Evolutionary conservation across 64 coral and sea anemone species (phyloP), one percentile per base, ranked within the genome.

Genomic region (Pocillopora verrucosa): DNA sequence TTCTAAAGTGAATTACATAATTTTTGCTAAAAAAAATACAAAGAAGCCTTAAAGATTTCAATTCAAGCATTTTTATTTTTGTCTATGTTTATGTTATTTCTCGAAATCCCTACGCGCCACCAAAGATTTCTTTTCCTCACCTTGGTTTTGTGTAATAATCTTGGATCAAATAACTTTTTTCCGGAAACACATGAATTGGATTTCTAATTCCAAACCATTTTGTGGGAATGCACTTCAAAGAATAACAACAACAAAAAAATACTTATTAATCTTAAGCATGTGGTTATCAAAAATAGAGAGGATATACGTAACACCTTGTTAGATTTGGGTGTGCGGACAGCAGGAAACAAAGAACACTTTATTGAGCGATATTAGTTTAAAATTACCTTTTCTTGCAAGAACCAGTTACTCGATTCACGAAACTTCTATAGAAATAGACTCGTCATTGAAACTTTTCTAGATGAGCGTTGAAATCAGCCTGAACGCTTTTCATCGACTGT

Each of bases 111-210:
- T 51, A 4, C 41, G 41, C 41, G 7, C 41, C 41, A 51, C 41
- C 41, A 4, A 51, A 51, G 41, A 7, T 51, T 51, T 51, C 41
- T 51, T 70, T 19, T n/a, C 67, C 67, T 70, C 25, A 5, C 67
- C 67, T 63, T 17, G 12, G 61, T 63, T 63, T 15, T 15, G 61
- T 63, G 11, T 11, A 63, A 83, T 63, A 70, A 70, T 81, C 79
- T 79, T 34, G 58, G 79, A 67, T 83, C 65, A 64, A 30, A 24
- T 7, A 70, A 25, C 6, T 72, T 69, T 84, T 84, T 17, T 16
- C 82, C 82, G 82, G 82, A 85, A 85, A 85, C 82, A 85, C 38
- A 85, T 70, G 82, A 11, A 9, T 30, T 30, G 82, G 17, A 9
- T 30, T 30, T 63, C 16, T 45, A 84, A 51, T 17, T 68, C 82